Conservation (phyloP, 2,888 invertebrate genomes). For the Melinopterus prodromus region DNA sequence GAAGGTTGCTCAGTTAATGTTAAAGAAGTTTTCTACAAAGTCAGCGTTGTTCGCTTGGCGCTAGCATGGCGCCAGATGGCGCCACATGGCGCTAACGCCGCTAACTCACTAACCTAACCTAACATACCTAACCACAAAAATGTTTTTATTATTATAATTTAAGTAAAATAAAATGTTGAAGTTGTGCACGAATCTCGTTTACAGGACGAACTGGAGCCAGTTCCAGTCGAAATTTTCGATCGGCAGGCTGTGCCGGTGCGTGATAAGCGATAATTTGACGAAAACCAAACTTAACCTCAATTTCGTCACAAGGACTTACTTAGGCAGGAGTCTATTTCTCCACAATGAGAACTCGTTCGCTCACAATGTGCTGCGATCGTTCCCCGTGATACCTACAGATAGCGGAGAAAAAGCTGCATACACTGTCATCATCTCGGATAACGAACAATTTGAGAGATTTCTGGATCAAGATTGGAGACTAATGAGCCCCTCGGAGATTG, state of each 20-base stretch:
- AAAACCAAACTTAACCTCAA: neutral
- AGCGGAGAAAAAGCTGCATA: neutral
- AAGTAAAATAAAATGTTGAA: neutral
- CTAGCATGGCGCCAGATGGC: too few species aligned
- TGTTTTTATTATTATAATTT: neutral
- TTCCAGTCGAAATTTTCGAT: neutral
- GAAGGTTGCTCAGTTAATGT: too few species aligned
- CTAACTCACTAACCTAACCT: too few species aligned
- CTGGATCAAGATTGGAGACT: constrained; percentile 50
- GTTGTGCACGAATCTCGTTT: neutral
- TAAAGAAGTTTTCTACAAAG: too few species aligned
- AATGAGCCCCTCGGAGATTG: constrained; percentile 49
- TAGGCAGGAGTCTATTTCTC: neutral
- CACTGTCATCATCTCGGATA: neutral
- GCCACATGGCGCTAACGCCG: too few species aligned
- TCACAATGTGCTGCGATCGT: constrained; percentile 39
- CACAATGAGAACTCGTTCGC: constrained; percentile 45
- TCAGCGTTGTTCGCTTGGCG: too few species aligned
- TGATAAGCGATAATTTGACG: neutral
- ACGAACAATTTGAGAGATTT: constrained; percentile 45
- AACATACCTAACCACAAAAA: neutral
- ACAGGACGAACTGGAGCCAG: neutral
- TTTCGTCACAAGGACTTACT: neutral
- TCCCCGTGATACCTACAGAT: neutral
- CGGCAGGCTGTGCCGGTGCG: neutral